Conservation (phyloP, 2,888 invertebrate species). For the Patella caerulea region DNA sequence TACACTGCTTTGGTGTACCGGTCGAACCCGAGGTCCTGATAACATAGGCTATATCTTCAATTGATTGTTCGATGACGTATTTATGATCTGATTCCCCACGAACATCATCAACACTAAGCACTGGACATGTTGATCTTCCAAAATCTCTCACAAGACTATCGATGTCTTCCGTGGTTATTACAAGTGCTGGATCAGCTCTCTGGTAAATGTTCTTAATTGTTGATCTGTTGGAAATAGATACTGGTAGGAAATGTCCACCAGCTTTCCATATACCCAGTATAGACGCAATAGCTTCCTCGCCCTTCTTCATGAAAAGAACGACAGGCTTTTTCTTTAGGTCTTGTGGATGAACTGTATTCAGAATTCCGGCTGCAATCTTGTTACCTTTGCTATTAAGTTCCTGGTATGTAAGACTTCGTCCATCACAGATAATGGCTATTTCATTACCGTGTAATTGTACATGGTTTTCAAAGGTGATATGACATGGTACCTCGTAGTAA, state of each 20-base stretch:
- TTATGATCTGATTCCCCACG: background rate
- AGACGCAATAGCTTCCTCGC: conserved; percentile 12
- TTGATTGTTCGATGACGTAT: background rate
- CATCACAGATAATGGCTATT: background rate
- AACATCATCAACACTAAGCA: background rate
- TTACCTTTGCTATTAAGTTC: background rate
- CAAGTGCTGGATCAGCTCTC: background rate
- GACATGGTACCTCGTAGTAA: background rate
- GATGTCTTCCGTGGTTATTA: background rate
- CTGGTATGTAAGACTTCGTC: background rate
- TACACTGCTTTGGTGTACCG: conserved; percentile 20
- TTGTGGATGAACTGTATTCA: background rate
- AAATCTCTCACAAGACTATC: background rate
- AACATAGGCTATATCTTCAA: conserved; percentile 17
- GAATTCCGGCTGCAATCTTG: background rate
- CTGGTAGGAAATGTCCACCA: conserved; percentile 21
- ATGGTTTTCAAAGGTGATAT: background rate
- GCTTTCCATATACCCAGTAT: conserved; percentile 24
- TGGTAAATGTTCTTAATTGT: background rate
- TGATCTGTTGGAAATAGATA: background rate
- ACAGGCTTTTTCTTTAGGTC: background rate
- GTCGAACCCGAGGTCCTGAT: conserved; percentile 25
- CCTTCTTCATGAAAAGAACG: conserved; percentile 5
- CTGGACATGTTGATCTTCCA: background rate
- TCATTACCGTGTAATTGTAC: background rate